Evolutionary conservation across 2,797 vertebrate genomes (phyloP).

Genomic region (Alectoris magna): DNA sequence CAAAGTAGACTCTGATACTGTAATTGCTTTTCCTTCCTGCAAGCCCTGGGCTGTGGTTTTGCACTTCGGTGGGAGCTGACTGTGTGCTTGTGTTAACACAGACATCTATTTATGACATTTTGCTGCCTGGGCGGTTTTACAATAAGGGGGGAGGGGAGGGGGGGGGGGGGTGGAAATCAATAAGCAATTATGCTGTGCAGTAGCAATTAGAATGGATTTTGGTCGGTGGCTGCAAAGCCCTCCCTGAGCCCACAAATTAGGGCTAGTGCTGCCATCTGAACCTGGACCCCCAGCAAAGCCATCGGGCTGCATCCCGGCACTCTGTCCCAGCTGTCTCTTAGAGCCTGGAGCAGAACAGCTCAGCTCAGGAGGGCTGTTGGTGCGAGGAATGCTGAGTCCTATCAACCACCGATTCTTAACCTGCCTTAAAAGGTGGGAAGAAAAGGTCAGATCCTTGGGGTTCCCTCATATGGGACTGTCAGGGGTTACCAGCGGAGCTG

Average conservation of each 20-base stretch:
- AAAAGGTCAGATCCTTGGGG: neutral
- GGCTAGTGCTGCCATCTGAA: neutral
- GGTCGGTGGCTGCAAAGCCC: neutral
- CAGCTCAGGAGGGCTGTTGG: neutral
- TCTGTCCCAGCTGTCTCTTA: rapidly evolving
- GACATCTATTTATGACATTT: neutral
- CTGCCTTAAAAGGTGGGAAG: neutral
- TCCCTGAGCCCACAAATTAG: neutral
- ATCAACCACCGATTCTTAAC: rapidly evolving
- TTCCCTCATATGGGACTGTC: rapidly evolving
- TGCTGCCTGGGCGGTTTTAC: neutral
- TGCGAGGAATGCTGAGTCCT: neutral
- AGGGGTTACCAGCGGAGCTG: no score
- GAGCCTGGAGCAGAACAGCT: neutral
- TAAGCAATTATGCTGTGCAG: neutral
- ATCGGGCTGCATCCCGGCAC: neutral
- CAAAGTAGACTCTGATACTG: neutral
- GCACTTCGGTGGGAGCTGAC: neutral
- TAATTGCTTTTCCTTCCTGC: neutral
- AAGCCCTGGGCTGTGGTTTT: neutral
- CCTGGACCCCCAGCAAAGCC: no score
- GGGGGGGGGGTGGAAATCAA: neutral
- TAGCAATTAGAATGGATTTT: neutral
- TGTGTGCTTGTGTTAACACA: neutral
- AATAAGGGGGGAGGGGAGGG: neutral